Percentiles rank a stretch among this genome's conserved stretches.
Conservation (phyloP, 2,113 vertebrate genomes). For the Gnathonemus longibarbis region DNA sequence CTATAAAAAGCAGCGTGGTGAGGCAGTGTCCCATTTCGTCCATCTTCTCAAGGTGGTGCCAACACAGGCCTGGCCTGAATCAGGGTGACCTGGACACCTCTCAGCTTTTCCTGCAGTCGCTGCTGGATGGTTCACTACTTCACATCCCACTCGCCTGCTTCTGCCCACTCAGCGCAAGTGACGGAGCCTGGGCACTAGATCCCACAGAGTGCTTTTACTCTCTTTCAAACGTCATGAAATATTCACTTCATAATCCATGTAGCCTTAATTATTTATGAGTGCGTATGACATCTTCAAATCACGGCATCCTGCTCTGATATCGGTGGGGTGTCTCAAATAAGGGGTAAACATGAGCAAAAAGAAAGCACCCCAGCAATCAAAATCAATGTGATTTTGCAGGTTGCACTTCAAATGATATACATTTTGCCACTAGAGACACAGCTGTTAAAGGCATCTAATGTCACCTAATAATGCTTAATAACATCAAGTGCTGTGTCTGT, state of each 20-base stretch:
- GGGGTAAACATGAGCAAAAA: neutral
- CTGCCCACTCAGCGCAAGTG: neutral
- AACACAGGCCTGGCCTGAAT: neutral
- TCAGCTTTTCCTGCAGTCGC: neutral
- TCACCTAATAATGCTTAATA: neutral
- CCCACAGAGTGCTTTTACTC: constrained; percentile 40
- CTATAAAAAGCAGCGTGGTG: neutral
- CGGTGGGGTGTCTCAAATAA: neutral
- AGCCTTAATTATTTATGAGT: constrained; percentile 54
- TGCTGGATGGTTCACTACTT: neutral
- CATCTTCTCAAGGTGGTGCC: neutral
- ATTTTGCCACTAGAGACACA: neutral
- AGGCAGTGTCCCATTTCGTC: neutral
- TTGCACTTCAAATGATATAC: constrained; percentile 6
- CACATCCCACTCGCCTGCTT: neutral
- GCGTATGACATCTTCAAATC: constrained; percentile 55
- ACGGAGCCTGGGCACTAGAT: constrained; percentile 3
- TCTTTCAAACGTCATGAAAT: constrained; percentile 59
- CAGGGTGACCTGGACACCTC: constrained; percentile 13
- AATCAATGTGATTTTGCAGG: neutral
- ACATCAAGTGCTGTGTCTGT: neutral
- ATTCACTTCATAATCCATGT: constrained; percentile 54
- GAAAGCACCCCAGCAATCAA: neutral
- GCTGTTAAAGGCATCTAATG: neutral
- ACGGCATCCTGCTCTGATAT: constrained; percentile 23